These are phyloP conservation scores for Parasteatoda tepidariorum DNA, from an alignment of 1,140 invertebrate species.

Conservation along the genomic window DNA sequence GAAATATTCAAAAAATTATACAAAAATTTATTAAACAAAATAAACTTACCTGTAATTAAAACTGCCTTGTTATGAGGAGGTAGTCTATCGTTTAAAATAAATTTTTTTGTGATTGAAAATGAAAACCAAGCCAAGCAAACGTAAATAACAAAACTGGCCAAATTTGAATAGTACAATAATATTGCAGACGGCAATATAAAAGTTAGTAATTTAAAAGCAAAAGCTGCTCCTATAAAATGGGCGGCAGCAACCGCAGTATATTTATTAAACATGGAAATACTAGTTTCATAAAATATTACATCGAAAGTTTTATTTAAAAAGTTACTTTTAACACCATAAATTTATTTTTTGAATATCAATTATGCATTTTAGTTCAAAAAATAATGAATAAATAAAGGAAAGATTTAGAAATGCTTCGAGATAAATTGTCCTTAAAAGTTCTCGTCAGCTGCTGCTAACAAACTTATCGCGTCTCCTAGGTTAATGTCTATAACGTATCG, in stretches of 20 bases:
- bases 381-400: too few relatives aligned
- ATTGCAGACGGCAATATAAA: not conserved
- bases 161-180: not conserved
- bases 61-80: not conserved
- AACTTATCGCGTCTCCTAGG: too few relatives aligned
- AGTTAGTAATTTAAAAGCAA: not conserved
- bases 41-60: slow-evolving; percentile 1
- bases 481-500: too few relatives aligned
- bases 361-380: too few relatives aligned
- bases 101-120: not conserved
- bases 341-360: too few relatives aligned
- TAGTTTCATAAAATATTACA: too few relatives aligned
- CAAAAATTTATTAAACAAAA: not conserved
- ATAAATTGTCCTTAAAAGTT: too few relatives aligned
- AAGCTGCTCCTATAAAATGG: not conserved
- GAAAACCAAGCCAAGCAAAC: not conserved
- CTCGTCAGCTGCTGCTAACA: too few relatives aligned
- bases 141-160: not conserved
- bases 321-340: too few relatives aligned
- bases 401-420: too few relatives aligned
- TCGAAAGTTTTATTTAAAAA: too few relatives aligned
- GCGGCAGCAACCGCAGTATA: not conserved
- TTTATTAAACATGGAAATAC: not conserved
- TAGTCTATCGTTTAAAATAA: not conserved
- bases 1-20: not conserved